These are phyloP conservation scores for Anastrepha ludens DNA, from an alignment of 1,140 invertebrate genomes.

Conservation along the genomic window DNA sequence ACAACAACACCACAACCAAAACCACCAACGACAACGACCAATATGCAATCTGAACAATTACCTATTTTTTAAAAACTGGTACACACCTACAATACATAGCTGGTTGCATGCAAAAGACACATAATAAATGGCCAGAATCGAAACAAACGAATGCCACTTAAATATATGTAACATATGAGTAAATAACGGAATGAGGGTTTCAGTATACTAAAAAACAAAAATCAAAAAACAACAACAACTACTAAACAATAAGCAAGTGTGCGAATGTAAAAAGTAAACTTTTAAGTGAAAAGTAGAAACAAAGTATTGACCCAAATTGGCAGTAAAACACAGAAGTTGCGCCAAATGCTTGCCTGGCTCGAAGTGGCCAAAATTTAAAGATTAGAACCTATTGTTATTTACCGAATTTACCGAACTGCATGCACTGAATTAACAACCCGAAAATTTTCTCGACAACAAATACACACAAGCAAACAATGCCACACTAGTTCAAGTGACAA, in stretches of 20 bases:
- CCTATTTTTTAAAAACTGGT: not conserved
- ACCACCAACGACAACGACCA: not conserved
- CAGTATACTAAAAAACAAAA: constrained; percentile 6
- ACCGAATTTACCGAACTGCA: not conserved
- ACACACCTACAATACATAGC: not conserved
- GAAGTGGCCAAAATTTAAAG: not conserved
- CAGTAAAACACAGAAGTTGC: not conserved
- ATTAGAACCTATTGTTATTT: no score
- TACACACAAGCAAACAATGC: not conserved
- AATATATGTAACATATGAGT: constrained; percentile 18
- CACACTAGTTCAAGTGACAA: not conserved
- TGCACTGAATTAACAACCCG: not conserved
- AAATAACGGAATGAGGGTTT: constrained; percentile 7
- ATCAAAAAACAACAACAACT: not conserved
- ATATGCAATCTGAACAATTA: not conserved
- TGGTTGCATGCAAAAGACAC: constrained; percentile 36
- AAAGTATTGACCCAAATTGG: not conserved
- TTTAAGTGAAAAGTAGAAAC: not conserved
- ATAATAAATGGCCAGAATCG: constrained; percentile 17
- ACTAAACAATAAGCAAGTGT: not conserved
- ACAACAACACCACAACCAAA: not conserved
- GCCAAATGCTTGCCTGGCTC: not conserved
- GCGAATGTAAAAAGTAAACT: not conserved
- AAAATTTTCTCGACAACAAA: not conserved
- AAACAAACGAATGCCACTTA: constrained; percentile 29